Base-by-base conservation (phyloP, 2,888 invertebrate genomes). In the Anaspis maculata region DNA sequence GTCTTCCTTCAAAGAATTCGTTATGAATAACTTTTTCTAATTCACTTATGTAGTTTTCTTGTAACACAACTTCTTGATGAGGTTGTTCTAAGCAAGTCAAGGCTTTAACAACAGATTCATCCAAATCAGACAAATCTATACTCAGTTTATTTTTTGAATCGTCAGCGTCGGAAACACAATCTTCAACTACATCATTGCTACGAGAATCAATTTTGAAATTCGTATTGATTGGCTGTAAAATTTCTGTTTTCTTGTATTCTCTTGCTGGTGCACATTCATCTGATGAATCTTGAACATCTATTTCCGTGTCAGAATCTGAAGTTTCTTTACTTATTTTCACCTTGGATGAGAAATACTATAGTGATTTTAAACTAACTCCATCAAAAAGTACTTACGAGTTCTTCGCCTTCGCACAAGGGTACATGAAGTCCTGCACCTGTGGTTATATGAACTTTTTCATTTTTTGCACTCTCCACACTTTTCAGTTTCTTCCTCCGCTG, bases 231-330 rank as follows among this genome's bases (percentile, higher is more conserved):
- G 10, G 13, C 25, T 36, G 9, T 15, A 15, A 7, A 15, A 14
- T 29, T 39, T 37, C 7, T 13, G 12, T 22, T 34, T 27, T 19
- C 24, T 24, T 25, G 42, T n/a, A n/a, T n/a, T n/a, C n/a, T n/a
- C n/a, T n/a, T n/a, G n/a, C n/a, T 19, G 19, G 19, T 19, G 9
- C 44, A 23, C n/a, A n/a, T n/a, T n/a, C n/a, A n/a, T 68, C 70
- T 40, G 59, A 64, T 27, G 70, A 70, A 48, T 73, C 72, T 50
- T 75, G 76, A 43, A 76, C 61, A 39, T 77, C 77, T 41, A 77
- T 64, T 36, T 77, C 77, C 44, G 74, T 66, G 45, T 77, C 77
- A 27, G 54, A 53, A 31, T 57, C 56, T 22, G 53, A 56, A 26
- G 57, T 56, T 34, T 57, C 54, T 42, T 60, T 58, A 38, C 51